These are phyloP conservation scores for Leptinotarsa undecemlineata DNA, from an alignment of 1,140 invertebrate species.

Conservation along the genomic window DNA sequence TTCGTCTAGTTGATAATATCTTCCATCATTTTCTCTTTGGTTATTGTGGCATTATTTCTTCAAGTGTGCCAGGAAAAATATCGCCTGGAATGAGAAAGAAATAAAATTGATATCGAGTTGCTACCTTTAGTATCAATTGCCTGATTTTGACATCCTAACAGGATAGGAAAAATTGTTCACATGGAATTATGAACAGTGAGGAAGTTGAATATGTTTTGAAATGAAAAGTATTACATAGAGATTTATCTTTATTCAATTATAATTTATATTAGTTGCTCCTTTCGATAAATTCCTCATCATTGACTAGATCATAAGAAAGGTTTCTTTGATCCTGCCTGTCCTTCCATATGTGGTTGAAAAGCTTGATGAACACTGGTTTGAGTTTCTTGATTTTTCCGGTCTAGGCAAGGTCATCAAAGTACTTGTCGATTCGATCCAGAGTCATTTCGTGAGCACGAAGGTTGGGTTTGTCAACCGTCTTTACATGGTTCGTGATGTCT, in stretches of 20 bases:
- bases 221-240: too few relatives aligned
- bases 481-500: not conserved
- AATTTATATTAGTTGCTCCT: not conserved
- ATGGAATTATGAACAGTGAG: too few relatives aligned
- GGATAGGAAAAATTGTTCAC: too few relatives aligned
- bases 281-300: not conserved
- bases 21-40: not conserved
- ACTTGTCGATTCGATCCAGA: not conserved
- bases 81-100: not conserved
- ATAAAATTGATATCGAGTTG: too few relatives aligned
- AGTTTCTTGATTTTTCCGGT: not conserved
- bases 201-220: too few relatives aligned
- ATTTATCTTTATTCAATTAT: too few relatives aligned
- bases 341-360: not conserved
- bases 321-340: not conserved
- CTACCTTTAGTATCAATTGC: too few relatives aligned
- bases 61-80: not conserved
- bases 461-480: not conserved
- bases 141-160: too few relatives aligned
- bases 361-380: not conserved
- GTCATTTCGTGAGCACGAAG: not conserved
- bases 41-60: not conserved
- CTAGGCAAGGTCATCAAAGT: not conserved
- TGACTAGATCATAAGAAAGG: not conserved
- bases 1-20: not conserved